Percentiles rank a stretch among this genome's conserved stretches.
Conservation (phyloP, 2,113 vertebrate genomes). For the Asarcornis scutulata region DNA sequence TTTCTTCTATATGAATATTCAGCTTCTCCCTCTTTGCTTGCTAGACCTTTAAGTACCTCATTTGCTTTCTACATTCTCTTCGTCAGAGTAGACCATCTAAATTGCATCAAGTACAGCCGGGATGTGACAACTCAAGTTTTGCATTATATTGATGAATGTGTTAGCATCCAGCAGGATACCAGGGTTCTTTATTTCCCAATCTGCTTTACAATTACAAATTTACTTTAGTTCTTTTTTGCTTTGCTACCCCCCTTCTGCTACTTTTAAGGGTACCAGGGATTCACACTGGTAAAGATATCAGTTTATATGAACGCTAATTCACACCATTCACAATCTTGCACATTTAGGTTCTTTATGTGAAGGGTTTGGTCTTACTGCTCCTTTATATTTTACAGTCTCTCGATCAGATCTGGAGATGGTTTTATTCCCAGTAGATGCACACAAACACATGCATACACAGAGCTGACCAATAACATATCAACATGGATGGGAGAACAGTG, state of each 20-base stretch:
- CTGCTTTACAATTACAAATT: not conserved
- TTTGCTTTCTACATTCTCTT: not conserved
- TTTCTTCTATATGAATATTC: not conserved
- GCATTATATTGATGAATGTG: not conserved
- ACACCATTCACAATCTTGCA: not conserved
- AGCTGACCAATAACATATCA: not conserved
- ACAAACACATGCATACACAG: not conserved
- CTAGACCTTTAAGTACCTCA: not conserved
- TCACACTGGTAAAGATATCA: not conserved
- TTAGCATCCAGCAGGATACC: not conserved
- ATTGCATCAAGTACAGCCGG: not conserved
- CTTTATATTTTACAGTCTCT: not conserved
- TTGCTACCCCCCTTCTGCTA: not conserved
- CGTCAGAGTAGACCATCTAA: not conserved
- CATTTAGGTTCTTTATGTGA: not conserved
- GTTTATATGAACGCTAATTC: not conserved
- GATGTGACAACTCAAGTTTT: not conserved
- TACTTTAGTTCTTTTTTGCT: not conserved
- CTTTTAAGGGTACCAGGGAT: not conserved
- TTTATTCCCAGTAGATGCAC: not conserved
- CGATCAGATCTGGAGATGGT: not conserved
- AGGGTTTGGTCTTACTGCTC: not conserved
- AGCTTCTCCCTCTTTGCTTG: not conserved
- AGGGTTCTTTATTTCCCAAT: not conserved
- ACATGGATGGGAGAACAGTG: not conserved